Evolutionary conservation across 2,888 invertebrate species (phyloP).

Genomic region (Cephus runcator): DNA sequence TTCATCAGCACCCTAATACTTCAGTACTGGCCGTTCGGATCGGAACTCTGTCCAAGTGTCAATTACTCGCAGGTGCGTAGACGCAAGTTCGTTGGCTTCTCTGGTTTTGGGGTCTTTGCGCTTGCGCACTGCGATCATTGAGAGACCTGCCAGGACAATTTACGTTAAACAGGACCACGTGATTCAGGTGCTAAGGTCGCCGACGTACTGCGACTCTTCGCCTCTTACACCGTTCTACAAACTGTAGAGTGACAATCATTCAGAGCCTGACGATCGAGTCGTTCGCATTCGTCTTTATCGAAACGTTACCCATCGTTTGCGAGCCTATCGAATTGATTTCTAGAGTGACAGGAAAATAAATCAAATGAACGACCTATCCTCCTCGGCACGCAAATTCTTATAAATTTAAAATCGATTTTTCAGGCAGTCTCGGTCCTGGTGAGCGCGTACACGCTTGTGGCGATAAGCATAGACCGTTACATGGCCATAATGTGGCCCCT

Average conservation of each 20-base stretch:
- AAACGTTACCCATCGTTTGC: too few species aligned
- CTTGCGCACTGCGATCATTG: too few species aligned
- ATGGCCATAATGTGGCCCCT: conserved; percentile 91
- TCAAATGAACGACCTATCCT: background rate
- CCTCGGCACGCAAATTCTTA: background rate
- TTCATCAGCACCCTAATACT: conserved; percentile 83
- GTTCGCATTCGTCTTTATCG: too few species aligned
- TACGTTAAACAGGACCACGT: too few species aligned
- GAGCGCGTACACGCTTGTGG: conserved; percentile 90
- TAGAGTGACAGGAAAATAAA: too few species aligned
- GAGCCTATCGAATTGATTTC: too few species aligned
- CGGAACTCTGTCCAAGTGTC: conserved; percentile 82
- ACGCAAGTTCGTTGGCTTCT: background rate
- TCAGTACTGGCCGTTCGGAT: conserved; percentile 90
- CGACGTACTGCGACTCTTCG: too few species aligned
- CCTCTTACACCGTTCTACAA: too few species aligned
- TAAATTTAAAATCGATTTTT: conserved; percentile 26
- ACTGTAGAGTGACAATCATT: too few species aligned
- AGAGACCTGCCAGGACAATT: too few species aligned
- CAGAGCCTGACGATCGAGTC: too few species aligned
- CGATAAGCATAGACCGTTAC: conserved; percentile 90
- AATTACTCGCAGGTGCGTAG: conserved; percentile 76
- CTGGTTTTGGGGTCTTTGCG: background rate
- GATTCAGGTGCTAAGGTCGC: too few species aligned
- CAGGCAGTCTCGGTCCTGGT: conserved; percentile 81